These are phyloP conservation scores for Tokudaia tokunoshimensis DNA, from an alignment of 2,797 vertebrate species.

Conservation along the genomic window DNA sequence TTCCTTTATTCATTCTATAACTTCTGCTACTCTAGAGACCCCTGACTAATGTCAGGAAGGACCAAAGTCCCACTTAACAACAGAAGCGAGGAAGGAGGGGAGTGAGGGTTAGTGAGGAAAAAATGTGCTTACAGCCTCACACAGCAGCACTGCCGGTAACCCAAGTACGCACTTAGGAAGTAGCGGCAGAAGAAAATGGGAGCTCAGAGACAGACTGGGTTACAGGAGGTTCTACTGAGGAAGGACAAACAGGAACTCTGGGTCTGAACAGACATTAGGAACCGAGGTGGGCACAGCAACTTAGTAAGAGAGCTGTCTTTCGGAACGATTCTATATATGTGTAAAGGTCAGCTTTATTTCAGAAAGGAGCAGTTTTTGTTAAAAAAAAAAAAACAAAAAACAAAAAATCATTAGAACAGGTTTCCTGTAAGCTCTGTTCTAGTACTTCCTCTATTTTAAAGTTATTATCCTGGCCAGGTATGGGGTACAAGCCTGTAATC, in stretches of 20 bases:
- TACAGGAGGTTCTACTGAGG: background rate
- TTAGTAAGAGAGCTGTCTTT: background rate
- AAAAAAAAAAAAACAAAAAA: background rate
- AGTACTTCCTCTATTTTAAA: background rate
- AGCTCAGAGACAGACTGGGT: too few relatives aligned
- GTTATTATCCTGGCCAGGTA: background rate
- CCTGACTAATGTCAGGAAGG: fast-evolving
- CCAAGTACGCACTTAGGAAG: background rate
- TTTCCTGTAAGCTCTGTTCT: background rate
- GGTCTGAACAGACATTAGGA: background rate
- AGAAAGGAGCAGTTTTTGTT: background rate
- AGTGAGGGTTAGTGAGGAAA: too few relatives aligned
- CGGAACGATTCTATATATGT: background rate
- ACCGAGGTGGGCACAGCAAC: background rate
- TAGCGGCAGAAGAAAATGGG: background rate
- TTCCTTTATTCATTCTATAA: background rate
- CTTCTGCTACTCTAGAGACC: background rate
- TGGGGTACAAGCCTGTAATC: background rate
- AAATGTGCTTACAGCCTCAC: background rate
- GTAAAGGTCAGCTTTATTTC: too few relatives aligned
- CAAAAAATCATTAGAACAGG: background rate
- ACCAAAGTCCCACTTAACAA: background rate
- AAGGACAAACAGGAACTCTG: background rate
- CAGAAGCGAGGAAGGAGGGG: background rate
- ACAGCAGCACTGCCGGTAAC: background rate